phyloP scores from a whole-genome alignment of 2,797 vertebrate species.

The Vultur gryphus region DNA sequence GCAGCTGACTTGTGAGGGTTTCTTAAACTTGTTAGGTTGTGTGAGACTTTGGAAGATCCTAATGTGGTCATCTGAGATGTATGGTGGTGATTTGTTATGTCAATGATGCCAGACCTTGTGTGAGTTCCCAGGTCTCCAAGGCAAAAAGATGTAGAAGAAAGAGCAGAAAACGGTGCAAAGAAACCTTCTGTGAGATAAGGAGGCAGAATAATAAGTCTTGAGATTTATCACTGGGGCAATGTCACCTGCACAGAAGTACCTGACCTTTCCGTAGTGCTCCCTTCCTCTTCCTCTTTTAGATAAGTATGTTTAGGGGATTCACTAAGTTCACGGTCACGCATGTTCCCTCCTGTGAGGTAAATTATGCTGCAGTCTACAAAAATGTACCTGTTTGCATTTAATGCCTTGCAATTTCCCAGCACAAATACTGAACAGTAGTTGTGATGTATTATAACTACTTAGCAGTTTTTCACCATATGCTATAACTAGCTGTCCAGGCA shows the following conservation, averaged over 20 bases:
- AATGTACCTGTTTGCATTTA: background rate
- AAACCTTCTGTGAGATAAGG: background rate
- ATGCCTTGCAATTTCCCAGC: background rate
- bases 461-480: background rate
- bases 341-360: background rate
- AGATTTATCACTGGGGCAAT: background rate
- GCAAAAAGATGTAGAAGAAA: background rate
- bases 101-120: background rate
- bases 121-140: background rate
- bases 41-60: background rate
- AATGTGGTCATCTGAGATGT: background rate
- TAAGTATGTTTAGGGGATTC: background rate
- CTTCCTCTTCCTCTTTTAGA: background rate
- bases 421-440: background rate
- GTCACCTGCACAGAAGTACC: background rate
- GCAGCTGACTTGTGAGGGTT: background rate
- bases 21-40: background rate
- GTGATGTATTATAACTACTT: slow-evolving; percentile 4
- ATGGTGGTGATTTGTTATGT: background rate
- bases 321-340: background rate
- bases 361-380: background rate
- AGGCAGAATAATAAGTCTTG: background rate
- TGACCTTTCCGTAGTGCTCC: background rate
- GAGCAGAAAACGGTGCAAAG: background rate
- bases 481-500: background rate